Evolutionary conservation across 2,888 invertebrate genomes (phyloP).

Genomic region (Trachelus troglodyta): DNA sequence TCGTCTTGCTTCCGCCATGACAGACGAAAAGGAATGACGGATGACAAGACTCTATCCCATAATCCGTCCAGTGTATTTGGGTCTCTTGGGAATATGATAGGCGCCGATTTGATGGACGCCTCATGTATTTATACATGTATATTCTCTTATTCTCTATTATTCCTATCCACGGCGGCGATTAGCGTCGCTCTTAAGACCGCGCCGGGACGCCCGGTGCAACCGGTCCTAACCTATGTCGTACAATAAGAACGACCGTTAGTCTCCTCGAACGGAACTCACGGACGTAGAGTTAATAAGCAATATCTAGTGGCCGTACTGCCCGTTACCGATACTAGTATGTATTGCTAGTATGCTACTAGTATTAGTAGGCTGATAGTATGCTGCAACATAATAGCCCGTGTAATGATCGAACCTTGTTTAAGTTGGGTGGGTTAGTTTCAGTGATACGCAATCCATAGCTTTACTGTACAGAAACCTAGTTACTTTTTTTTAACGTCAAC

Average conservation of each 20-base stretch:
- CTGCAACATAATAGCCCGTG: conserved; percentile 40
- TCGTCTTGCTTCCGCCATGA: not conserved
- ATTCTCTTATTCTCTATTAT: not conserved
- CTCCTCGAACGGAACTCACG: conserved; percentile 41
- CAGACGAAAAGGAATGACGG: not conserved
- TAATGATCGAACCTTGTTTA: conserved; percentile 38
- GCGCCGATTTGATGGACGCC: not conserved
- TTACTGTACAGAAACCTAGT: not conserved
- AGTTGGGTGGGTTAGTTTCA: conserved; percentile 29
- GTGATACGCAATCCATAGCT: conserved; percentile 35
- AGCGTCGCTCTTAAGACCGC: conserved; percentile 32
- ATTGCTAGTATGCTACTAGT: not conserved
- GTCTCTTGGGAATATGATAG: not conserved
- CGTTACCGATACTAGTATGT: conserved; percentile 31
- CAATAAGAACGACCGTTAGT: conserved; percentile 43
- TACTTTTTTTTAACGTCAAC: not conserved
- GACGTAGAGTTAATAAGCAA: conserved; percentile 62
- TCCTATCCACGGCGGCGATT: not conserved
- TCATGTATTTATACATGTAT: not conserved
- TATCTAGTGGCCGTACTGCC: conserved; percentile 43
- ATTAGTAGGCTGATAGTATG: conserved; percentile 8
- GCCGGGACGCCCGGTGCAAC: conserved; percentile 40
- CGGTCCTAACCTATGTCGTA: conserved; percentile 39
- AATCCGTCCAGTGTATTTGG: not conserved
- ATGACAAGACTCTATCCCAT: not conserved